Percentiles rank a stretch among this genome's conserved stretches.
These are phyloP conservation scores for Nemurella pictetii DNA, from an alignment of 2,888 invertebrate species.

Conservation along the genomic window DNA sequence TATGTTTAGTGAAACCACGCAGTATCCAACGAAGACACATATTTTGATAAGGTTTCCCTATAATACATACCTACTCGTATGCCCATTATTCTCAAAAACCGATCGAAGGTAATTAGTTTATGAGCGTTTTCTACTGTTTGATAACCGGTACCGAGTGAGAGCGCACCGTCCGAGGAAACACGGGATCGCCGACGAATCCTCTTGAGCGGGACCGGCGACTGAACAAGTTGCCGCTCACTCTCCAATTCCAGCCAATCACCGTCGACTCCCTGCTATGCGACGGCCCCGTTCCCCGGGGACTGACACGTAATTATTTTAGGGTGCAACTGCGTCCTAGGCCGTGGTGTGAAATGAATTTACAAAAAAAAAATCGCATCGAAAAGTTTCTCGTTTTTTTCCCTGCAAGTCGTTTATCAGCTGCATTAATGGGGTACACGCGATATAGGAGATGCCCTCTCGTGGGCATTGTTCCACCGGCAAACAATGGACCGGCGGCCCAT, in stretches of 20 bases:
- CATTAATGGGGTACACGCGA: background rate
- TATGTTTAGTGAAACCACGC: too few relatives aligned
- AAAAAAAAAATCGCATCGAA: background rate
- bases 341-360: background rate
- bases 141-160: too few relatives aligned
- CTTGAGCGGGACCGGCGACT: too few relatives aligned
- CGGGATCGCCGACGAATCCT: too few relatives aligned
- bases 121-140: too few relatives aligned
- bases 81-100: too few relatives aligned
- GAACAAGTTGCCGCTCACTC: too few relatives aligned
- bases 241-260: background rate
- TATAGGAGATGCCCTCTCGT: too few relatives aligned
- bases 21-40: background rate
- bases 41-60: background rate
- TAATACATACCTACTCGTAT: too few relatives aligned
- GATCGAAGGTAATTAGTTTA: too few relatives aligned
- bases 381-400: background rate
- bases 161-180: too few relatives aligned
- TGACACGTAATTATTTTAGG: background rate
- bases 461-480: background rate
- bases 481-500: background rate
- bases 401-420: background rate
- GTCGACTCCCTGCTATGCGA: background rate
- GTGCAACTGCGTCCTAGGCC: background rate
- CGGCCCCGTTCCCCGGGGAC: background rate